Base-by-base conservation (phyloP, 1,140 invertebrate genomes). In the Aplysia californica region DNA sequence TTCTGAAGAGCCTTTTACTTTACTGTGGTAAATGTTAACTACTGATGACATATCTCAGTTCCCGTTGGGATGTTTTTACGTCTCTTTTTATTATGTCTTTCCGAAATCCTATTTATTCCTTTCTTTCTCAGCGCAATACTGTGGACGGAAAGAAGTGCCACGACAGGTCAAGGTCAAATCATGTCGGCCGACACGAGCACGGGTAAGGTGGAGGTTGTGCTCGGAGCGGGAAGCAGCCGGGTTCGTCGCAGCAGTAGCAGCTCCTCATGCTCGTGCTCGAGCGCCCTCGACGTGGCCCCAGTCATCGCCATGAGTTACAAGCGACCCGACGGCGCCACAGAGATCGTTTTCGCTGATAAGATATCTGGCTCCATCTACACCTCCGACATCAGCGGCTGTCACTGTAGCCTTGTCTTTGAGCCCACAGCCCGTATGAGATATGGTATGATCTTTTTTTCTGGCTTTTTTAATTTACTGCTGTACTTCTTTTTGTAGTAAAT, bases 301-400 rank as follows among this genome's bases (percentile, higher is more conserved):
- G 72, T 61, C 44, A 67, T 87, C 23, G 76, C 85, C 44, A 78
- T 85, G 58, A 94, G 95, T 83, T 92, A 93, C 80, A 92, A 92
- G 0, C 91, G 92, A 33, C 33, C 23, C 66, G 86, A 89, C 10
- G 87, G 91, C 4, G 88, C 90, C 75, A 92, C 92, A 6, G 90
- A 92, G 79, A 82, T 95, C 1, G 92, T 94, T 65, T 95, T 94
- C 92, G 88, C 93, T 2, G 92, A 94, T 82, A 89, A 88, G 5
- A 91, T 91, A 67, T 84, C 91, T 0, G 90, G 90, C 67, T 91
- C 93, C 72, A 92, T 95, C 31, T 90, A 93, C 58, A 91, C 92
- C 0, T 87, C 93, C 0, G 94, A 95, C 85, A 90, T 93, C 73
- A 83, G 92, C 41, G 94, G 93, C 0, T 96, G 95, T 84, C 82